Conservation (phyloP, 2,113 vertebrate species). For the Choloepus hoffmanni region DNA sequence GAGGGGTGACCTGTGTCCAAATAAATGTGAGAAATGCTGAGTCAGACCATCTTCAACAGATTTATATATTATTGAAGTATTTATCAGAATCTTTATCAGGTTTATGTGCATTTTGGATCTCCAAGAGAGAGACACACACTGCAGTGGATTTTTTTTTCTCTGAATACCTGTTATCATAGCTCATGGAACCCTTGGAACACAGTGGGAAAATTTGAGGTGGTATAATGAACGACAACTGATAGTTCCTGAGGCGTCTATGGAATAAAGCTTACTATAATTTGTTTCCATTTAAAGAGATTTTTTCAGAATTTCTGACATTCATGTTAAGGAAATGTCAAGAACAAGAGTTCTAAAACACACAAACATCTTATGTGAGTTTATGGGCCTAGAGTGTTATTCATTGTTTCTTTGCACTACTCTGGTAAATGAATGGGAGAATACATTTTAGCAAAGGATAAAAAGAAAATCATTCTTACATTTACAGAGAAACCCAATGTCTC, state of each 20-base stretch:
- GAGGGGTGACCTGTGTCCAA: background rate
- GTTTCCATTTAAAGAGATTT: background rate
- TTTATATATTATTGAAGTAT: background rate
- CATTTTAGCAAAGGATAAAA: conserved; percentile 4
- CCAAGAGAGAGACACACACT: background rate
- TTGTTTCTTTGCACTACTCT: background rate
- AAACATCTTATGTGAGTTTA: background rate
- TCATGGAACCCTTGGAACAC: background rate
- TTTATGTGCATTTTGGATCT: background rate
- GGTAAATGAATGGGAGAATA: conserved; percentile 11
- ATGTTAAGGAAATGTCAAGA: background rate
- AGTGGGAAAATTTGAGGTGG: background rate
- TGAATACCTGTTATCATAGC: background rate
- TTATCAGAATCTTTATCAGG: background rate
- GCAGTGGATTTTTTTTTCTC: background rate
- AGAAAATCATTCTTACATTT: background rate
- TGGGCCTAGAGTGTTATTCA: background rate
- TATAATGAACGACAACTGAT: background rate
- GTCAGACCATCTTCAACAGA: background rate
- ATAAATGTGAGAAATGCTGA: background rate
- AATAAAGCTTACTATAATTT: background rate
- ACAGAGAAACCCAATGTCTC: conserved; percentile 13
- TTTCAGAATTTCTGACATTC: conserved; percentile 24
- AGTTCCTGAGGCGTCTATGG: background rate
- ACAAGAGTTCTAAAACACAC: background rate